Evolutionary conservation across 2,888 invertebrate species (phyloP).

Genomic region (Metalampra italica): DNA sequence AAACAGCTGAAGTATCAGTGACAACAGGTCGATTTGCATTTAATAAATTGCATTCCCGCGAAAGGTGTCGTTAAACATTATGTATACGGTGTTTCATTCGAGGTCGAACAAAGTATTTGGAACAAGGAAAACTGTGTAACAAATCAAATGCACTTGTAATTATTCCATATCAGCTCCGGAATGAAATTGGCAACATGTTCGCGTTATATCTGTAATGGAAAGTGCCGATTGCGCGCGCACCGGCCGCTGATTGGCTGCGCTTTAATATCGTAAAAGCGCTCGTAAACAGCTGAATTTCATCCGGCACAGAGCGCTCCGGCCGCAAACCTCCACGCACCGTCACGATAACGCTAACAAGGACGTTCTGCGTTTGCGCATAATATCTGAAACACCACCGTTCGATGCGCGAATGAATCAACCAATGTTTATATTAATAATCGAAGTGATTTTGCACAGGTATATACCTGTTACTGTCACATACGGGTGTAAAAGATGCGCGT

Average conservation of each 20-base stretch:
- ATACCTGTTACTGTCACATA: too few relatives aligned
- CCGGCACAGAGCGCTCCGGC: constrained; percentile 9
- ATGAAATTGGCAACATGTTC: constrained; percentile 4
- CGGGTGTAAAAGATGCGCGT: too few relatives aligned
- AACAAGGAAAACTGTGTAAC: constrained; percentile 7
- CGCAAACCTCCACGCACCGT: too few relatives aligned
- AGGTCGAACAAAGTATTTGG: neutral
- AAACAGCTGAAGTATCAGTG: too few relatives aligned
- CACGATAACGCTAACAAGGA: constrained; percentile 14
- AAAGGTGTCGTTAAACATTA: too few relatives aligned
- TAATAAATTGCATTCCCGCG: too few relatives aligned
- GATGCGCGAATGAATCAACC: neutral
- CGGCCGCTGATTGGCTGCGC: constrained; percentile 31
- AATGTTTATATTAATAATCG: too few relatives aligned
- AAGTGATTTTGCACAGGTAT: too few relatives aligned
- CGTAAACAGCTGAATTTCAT: constrained; percentile 17
- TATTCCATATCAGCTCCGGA: constrained; percentile 23
- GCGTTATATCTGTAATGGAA: constrained; percentile 27
- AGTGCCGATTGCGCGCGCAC: constrained; percentile 23
- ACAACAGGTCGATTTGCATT: too few relatives aligned
- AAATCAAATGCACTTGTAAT: constrained; percentile 36
- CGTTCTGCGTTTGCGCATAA: neutral
- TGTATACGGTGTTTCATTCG: too few relatives aligned
- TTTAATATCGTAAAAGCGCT: constrained; percentile 13
- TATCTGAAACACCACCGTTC: neutral